These are phyloP conservation scores for Ephestia elutella DNA, from an alignment of 1,140 invertebrate genomes.

Conservation along the genomic window DNA sequence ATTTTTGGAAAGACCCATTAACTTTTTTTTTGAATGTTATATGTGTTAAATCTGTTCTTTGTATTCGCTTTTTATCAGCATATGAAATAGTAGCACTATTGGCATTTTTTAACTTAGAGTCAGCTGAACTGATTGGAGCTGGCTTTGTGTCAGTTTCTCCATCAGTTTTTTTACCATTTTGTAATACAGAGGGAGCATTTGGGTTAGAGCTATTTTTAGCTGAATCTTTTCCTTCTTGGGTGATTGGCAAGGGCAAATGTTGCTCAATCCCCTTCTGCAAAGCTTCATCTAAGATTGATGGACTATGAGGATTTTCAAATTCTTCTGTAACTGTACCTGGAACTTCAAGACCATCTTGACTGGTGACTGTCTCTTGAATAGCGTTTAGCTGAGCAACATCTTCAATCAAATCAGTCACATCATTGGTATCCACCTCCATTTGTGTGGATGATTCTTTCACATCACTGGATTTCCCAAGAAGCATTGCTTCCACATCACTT, in stretches of 20 bases:
- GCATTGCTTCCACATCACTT: conserved; percentile 68
- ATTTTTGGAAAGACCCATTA: conserved; percentile 54
- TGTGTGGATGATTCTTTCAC: conserved; percentile 25
- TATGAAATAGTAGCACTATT: neutral
- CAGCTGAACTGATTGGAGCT: no score
- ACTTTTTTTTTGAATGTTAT: conserved; percentile 62
- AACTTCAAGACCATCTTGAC: conserved; percentile 14
- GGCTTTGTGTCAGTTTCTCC: conserved; percentile 3
- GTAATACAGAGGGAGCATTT: neutral
- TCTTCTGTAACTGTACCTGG: conserved; percentile 14
- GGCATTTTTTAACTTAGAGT: conserved; percentile 7
- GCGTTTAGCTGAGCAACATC: conserved; percentile 44
- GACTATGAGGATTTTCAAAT: conserved; percentile 50
- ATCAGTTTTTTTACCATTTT: conserved; percentile 12
- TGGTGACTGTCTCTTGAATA: conserved; percentile 26
- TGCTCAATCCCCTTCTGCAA: conserved; percentile 57
- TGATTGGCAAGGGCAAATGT: conserved; percentile 34
- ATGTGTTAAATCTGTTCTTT: conserved; percentile 41
- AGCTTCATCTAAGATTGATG: conserved; percentile 61
- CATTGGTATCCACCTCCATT: conserved; percentile 55
- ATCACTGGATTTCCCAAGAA: conserved; percentile 49
- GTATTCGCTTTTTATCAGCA: neutral
- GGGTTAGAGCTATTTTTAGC: neutral
- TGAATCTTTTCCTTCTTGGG: conserved; percentile 9
- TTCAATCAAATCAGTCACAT: conserved; percentile 48